Percentiles rank a stretch among this genome's conserved stretches.
Evolutionary conservation across 1,140 invertebrate genomes (phyloP).

Genomic region (Gryon sp.): DNA sequence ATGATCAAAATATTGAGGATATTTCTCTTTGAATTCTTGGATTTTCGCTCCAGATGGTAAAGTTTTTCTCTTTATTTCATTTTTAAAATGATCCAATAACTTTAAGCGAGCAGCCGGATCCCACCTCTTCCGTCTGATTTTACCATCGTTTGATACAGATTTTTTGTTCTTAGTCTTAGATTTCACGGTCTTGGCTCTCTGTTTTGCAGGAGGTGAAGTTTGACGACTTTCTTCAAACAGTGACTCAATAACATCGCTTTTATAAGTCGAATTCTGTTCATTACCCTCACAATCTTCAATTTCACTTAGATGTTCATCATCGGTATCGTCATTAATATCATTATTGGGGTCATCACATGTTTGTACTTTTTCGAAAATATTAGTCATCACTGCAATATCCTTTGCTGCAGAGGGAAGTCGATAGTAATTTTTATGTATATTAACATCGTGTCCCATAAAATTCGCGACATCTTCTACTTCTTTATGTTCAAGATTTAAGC

Average conservation of each 20-base stretch:
- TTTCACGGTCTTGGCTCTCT: not conserved
- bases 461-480: conserved; percentile 47
- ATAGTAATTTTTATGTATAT: conserved; percentile 54
- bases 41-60: too few relatives aligned
- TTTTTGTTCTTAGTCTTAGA: too few relatives aligned
- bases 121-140: too few relatives aligned
- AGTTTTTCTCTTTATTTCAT: too few relatives aligned
- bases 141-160: too few relatives aligned
- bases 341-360: too few relatives aligned
- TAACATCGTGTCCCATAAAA: conserved; percentile 56
- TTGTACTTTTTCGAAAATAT: not conserved
- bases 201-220: too few relatives aligned
- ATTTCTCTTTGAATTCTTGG: too few relatives aligned
- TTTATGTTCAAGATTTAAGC: conserved; percentile 34
- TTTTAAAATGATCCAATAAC: too few relatives aligned
- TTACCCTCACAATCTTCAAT: not conserved
- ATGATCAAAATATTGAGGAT: too few relatives aligned
- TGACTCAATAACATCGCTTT: not conserved
- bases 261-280: not conserved
- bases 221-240: not conserved
- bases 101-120: too few relatives aligned
- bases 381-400: not conserved
- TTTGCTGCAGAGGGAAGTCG: not conserved
- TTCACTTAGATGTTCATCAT: not conserved
- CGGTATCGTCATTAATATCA: not conserved